These are phyloP conservation scores for Heterotis niloticus DNA, from an alignment of 2,113 vertebrate species.

Conservation along the genomic window DNA sequence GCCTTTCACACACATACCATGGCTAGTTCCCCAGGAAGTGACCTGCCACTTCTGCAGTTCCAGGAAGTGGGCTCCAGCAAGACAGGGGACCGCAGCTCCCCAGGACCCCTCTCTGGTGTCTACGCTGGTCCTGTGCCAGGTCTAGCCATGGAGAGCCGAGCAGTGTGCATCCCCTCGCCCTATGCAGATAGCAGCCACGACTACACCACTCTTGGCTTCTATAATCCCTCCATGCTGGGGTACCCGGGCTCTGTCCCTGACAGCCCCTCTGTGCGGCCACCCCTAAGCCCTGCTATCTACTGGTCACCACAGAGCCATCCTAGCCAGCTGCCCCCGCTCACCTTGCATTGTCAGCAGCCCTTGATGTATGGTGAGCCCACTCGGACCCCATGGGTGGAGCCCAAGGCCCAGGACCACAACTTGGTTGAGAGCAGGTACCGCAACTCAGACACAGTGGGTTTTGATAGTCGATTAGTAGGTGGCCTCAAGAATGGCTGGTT, in stretches of 20 bases:
- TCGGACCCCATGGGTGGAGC: constrained; percentile 73
- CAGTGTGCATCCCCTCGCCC: constrained; percentile 78
- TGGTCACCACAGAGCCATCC: constrained; percentile 74
- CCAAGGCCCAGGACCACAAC: constrained; percentile 60
- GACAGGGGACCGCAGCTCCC: constrained; percentile 60
- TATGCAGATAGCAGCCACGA: constrained; percentile 75
- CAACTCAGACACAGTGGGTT: not conserved
- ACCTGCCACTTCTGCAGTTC: constrained; percentile 67
- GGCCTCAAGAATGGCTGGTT: too few species aligned
- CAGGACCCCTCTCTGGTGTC: constrained; percentile 56
- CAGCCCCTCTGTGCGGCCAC: constrained; percentile 53
- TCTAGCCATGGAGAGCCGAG: constrained; percentile 64
- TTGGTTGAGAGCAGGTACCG: constrained; percentile 64
- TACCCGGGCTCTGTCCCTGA: constrained; percentile 65
- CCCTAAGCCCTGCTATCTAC: constrained; percentile 67
- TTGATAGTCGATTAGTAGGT: too few species aligned
- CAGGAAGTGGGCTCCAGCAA: constrained; percentile 71
- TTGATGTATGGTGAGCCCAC: constrained; percentile 73
- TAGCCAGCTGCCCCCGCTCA: constrained; percentile 66
- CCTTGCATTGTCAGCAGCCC: constrained; percentile 74
- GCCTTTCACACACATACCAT: constrained; percentile 32
- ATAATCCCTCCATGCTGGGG: constrained; percentile 70
- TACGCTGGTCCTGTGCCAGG: constrained; percentile 66
- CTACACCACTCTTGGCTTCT: constrained; percentile 76
- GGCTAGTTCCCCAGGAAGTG: constrained; percentile 67